Percentiles rank a stretch among this genome's conserved stretches.
Conservation (phyloP, 1,140 invertebrate species). For the Tribolium madens region DNA sequence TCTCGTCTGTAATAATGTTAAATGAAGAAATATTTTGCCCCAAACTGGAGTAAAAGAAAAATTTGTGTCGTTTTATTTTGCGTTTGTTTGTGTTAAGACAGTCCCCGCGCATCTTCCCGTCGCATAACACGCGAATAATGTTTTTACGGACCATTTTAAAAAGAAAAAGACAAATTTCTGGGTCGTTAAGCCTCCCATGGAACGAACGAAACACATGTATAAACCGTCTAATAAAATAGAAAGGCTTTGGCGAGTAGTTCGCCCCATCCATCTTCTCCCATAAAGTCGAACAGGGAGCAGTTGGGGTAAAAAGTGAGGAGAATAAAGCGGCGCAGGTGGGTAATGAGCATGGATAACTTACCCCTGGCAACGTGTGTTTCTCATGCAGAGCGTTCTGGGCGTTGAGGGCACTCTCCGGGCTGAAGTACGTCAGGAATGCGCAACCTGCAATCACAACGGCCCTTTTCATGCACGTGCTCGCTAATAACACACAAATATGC, state of each 20-base stretch:
- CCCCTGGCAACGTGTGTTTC: conserved; percentile 97
- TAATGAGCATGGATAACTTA: conserved; percentile 67
- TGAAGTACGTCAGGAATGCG: conserved; percentile 97
- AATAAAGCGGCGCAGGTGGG: conserved; percentile 36
- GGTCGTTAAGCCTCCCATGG: conserved; percentile 27
- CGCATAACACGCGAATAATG: conserved; percentile 15
- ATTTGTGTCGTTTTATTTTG: not conserved
- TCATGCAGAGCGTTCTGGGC: conserved; percentile 95
- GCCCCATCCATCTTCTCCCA: conserved; percentile 31
- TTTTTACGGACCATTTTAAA: conserved; percentile 36
- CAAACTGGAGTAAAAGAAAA: not conserved
- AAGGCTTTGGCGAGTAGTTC: conserved; percentile 28
- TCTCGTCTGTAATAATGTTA: too few species aligned
- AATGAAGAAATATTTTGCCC: too few species aligned
- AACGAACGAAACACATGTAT: conserved; percentile 35
- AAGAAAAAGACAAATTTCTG: conserved; percentile 36
- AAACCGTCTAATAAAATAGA: conserved; percentile 38
- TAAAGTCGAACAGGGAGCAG: conserved; percentile 28
- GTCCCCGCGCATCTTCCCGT: not conserved
- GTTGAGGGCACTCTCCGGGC: conserved; percentile 90
- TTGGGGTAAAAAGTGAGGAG: conserved; percentile 35
- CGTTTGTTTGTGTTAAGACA: not conserved
- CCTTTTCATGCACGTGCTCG: conserved; percentile 42
- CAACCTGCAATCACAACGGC: conserved; percentile 80
- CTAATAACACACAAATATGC: conserved; percentile 41